Conservation (phyloP, 2,888 invertebrate species). For the Limnephilus marmoratus region DNA sequence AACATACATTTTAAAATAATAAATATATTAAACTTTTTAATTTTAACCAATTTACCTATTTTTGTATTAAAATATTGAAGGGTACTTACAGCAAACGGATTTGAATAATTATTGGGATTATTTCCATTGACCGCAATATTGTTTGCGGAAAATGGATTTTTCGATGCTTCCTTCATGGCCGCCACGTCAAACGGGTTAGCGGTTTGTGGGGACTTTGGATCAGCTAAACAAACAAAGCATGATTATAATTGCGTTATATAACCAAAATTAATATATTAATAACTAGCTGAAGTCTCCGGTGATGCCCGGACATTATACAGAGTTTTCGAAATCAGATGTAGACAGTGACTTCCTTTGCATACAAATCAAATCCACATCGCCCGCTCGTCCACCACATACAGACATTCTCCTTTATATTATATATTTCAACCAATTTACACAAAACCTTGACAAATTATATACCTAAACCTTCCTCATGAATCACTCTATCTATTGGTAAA, state of each 20-base stretch:
- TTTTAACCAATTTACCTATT: neutral
- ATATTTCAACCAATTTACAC: too few species aligned
- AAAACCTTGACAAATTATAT: too few species aligned
- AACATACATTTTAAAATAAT: too few species aligned
- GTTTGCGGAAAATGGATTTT: slow-evolving; percentile 76
- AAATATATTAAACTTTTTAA: too few species aligned
- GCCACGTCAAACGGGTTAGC: slow-evolving; percentile 61
- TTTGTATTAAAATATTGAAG: neutral
- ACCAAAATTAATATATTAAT: neutral
- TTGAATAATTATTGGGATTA: slow-evolving; percentile 55
- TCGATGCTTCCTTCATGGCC: slow-evolving; percentile 69
- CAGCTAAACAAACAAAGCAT: slow-evolving; percentile 71
- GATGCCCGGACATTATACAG: too few species aligned
- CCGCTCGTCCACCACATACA: too few species aligned
- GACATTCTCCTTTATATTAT: too few species aligned
- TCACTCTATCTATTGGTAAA: too few species aligned
- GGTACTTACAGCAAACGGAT: slow-evolving; percentile 64
- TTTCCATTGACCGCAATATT: slow-evolving; percentile 61
- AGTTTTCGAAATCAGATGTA: too few species aligned
- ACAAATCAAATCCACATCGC: too few species aligned
- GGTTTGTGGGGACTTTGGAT: slow-evolving; percentile 67
- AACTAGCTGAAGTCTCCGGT: neutral
- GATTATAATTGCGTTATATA: slow-evolving; percentile 7
- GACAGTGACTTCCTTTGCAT: too few species aligned
- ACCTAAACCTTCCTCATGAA: too few species aligned